These are phyloP conservation scores for Drosophila paranaensis DNA, from an alignment of 2,888 invertebrate genomes.

Conservation along the genomic window DNA sequence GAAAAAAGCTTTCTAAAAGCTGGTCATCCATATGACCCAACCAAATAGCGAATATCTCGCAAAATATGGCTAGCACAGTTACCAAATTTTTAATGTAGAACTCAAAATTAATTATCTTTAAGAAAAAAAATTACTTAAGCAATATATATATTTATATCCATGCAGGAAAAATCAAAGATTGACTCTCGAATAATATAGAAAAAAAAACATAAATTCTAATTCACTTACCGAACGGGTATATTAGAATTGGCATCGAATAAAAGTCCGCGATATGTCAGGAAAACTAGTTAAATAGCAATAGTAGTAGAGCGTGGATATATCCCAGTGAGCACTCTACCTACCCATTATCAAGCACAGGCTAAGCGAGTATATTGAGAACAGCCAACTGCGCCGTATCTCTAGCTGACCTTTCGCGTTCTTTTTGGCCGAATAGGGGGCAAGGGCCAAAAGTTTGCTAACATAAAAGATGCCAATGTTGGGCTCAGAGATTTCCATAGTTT, in stretches of 20 bases:
- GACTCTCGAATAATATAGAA: no score
- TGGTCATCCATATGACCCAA: no score
- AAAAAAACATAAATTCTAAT: no score
- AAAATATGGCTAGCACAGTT: no score
- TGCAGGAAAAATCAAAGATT: no score
- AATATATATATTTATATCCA: no score
- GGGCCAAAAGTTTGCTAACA: constrained; percentile 79
- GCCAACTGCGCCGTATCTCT: constrained; percentile 78
- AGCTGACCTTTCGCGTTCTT: constrained; percentile 76
- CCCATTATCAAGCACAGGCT: constrained; percentile 77
- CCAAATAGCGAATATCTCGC: no score
- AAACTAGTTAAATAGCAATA: constrained; percentile 54
- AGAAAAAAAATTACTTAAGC: no score
- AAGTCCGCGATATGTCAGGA: constrained; percentile 83
- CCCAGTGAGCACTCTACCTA: constrained; percentile 43
- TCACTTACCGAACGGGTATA: constrained; percentile 81
- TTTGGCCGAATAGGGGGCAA: constrained; percentile 82
- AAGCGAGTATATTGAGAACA: constrained; percentile 80
- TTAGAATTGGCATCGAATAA: constrained; percentile 83
- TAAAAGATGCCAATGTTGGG: constrained; percentile 82
- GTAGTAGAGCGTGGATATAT: no score
- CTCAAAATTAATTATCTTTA: no score
- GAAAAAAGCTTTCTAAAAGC: no score
- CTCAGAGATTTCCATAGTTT: constrained; percentile 82
- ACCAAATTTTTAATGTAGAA: no score